Evolutionary conservation across 1,140 invertebrate species (phyloP).

Genomic region (Magallana gigas): DNA sequence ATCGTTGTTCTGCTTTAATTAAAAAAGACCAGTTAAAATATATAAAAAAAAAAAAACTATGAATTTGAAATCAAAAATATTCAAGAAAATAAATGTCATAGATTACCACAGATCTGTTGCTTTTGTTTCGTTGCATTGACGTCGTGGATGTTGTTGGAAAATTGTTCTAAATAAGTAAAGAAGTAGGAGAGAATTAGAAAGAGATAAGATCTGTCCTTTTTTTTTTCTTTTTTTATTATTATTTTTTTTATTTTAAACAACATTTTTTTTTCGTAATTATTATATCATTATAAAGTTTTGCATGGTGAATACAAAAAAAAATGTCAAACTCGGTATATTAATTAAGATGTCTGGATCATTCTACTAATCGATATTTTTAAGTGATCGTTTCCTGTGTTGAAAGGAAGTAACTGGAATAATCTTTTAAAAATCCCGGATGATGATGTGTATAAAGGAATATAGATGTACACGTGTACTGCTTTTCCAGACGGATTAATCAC

Average conservation of each 20-base stretch:
- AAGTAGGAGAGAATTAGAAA: neutral
- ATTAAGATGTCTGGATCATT: constrained; percentile 21
- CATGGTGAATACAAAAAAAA: neutral
- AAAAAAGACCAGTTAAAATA: neutral
- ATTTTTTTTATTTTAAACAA: constrained; percentile 5
- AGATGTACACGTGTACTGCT: constrained; percentile 19
- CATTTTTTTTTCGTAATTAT: neutral
- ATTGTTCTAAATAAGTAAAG: constrained; percentile 19
- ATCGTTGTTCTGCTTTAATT: constrained; percentile 17
- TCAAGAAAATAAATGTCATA: constrained; percentile 3
- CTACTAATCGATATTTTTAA: constrained; percentile 8
- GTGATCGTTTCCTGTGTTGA: constrained; percentile 2
- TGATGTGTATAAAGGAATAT: constrained; percentile 22
- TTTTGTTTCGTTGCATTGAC: constrained; percentile 11
- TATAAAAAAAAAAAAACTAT: neutral
- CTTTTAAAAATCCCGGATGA: constrained; percentile 12
- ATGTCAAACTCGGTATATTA: constrained; percentile 9
- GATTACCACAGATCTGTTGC: constrained; percentile 10
- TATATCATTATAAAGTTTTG: constrained; percentile 9
- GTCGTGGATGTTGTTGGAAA: constrained; percentile 15
- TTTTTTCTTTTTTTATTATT: neutral
- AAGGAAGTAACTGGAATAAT: constrained; percentile 7
- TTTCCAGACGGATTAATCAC: constrained; percentile 11
- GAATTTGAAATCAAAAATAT: neutral
- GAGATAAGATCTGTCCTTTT: constrained; percentile 7